These are phyloP conservation scores for Trichacis sp. DNA, from an alignment of 2,888 invertebrate species.

Conservation along the genomic window DNA sequence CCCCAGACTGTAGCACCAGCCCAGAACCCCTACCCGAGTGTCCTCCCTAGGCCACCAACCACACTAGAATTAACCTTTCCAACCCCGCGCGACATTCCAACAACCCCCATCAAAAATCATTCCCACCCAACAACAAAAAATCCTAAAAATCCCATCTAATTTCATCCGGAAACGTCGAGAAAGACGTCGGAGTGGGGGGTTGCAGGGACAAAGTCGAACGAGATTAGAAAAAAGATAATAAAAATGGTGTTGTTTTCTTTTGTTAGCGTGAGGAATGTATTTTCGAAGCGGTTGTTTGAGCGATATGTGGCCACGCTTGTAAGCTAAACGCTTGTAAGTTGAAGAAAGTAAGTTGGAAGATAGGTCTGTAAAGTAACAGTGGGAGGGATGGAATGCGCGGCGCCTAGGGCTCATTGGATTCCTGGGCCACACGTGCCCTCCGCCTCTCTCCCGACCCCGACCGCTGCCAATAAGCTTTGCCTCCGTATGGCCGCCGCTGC, in stretches of 20 bases:
- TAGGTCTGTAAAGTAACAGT: slow-evolving; percentile 47
- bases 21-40: too few species aligned
- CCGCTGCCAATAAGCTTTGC: slow-evolving; percentile 63
- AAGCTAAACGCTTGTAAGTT: slow-evolving; percentile 49
- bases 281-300: slow-evolving; percentile 14
- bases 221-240: neutral
- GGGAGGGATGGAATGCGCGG: slow-evolving; percentile 72
- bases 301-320: slow-evolving; percentile 43
- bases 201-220: neutral
- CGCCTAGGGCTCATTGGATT: slow-evolving; percentile 73
- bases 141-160: too few species aligned
- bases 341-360: slow-evolving; percentile 55
- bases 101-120: too few species aligned
- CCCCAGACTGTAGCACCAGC: too few species aligned
- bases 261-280: neutral
- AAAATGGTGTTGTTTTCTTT: neutral
- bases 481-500: slow-evolving; percentile 60
- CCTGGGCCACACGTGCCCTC: slow-evolving; percentile 69
- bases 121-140: too few species aligned
- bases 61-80: too few species aligned
- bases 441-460: slow-evolving; percentile 59
- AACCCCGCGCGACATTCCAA: too few species aligned
- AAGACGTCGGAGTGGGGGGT: too few species aligned
- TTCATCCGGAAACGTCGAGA: too few species aligned
- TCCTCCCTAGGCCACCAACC: too few species aligned